phyloP scores from a whole-genome alignment of 2,113 vertebrate genomes.

The Balaenoptera acutorostrata region DNA sequence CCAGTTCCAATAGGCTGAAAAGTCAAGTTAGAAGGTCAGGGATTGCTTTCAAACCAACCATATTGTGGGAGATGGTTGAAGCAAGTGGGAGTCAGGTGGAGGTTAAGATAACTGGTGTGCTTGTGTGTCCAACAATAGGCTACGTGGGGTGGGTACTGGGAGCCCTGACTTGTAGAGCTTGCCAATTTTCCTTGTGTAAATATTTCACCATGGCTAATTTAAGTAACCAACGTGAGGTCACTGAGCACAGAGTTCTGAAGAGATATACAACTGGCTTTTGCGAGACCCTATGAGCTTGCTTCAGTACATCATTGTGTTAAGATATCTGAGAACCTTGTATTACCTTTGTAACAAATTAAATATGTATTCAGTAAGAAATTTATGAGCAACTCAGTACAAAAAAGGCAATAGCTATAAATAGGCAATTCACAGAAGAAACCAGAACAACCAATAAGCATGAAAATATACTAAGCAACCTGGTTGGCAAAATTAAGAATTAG shows the following conservation, averaged over 20 bases:
- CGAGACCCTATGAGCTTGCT: background rate
- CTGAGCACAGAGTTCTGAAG: background rate
- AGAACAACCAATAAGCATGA: background rate
- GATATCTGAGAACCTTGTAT: background rate
- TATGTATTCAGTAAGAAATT: background rate
- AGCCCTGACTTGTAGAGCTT: background rate
- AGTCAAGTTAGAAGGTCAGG: background rate
- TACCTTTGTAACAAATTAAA: background rate
- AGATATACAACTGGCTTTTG: background rate
- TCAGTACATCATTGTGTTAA: background rate
- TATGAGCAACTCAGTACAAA: background rate
- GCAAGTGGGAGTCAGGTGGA: too few relatives aligned
- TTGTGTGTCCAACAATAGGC: background rate
- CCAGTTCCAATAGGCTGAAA: background rate
- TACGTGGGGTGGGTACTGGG: background rate
- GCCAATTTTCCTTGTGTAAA: background rate
- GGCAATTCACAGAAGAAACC: background rate
- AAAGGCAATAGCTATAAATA: background rate
- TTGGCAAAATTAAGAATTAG: constrained; percentile 10
- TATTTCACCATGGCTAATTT: background rate
- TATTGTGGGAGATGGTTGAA: background rate
- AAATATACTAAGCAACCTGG: background rate
- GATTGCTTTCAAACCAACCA: background rate
- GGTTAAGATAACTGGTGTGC: background rate
- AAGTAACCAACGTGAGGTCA: background rate